Conservation (phyloP, 2,113 vertebrate species). For the Perca fluviatilis region DNA sequence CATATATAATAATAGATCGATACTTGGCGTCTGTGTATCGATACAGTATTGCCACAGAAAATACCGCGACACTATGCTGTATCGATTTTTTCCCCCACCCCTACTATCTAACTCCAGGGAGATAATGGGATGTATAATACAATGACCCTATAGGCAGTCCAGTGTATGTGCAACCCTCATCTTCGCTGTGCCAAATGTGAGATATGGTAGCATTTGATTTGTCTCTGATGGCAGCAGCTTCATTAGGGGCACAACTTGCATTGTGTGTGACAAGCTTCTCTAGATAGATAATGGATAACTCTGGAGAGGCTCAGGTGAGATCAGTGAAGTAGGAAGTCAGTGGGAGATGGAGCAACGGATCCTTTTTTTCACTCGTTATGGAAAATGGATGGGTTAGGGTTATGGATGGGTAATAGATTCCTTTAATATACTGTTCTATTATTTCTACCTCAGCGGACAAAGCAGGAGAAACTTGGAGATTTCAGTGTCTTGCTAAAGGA, state of each 20-base stretch:
- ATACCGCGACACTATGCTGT: too few species aligned
- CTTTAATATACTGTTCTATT: not conserved
- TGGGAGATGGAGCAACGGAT: slow-evolving; percentile 12
- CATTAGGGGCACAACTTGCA: slow-evolving; percentile 6
- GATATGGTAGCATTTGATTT: slow-evolving; percentile 27
- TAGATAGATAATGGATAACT: slow-evolving; percentile 53
- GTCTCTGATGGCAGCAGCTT: slow-evolving; percentile 17
- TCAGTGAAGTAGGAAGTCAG: slow-evolving; percentile 52
- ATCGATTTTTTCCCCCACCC: too few species aligned
- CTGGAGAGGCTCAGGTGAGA: slow-evolving; percentile 45
- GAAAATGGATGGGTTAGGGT: slow-evolving; percentile 8
- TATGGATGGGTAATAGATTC: not conserved
- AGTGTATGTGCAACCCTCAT: not conserved
- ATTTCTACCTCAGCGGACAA: not conserved
- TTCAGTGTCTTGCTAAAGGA: not conserved
- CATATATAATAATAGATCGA: too few species aligned
- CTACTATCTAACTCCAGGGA: not conserved
- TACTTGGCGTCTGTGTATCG: too few species aligned
- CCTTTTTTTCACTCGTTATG: slow-evolving; percentile 41
- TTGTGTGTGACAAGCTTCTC: slow-evolving; percentile 43
- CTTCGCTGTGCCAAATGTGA: slow-evolving; percentile 6
- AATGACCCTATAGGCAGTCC: not conserved
- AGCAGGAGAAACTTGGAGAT: not conserved
- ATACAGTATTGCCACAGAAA: too few species aligned
- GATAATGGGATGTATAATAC: not conserved